Evolutionary conservation across 1,140 invertebrate genomes (phyloP).

Genomic region (Phocides pigmalion): DNA sequence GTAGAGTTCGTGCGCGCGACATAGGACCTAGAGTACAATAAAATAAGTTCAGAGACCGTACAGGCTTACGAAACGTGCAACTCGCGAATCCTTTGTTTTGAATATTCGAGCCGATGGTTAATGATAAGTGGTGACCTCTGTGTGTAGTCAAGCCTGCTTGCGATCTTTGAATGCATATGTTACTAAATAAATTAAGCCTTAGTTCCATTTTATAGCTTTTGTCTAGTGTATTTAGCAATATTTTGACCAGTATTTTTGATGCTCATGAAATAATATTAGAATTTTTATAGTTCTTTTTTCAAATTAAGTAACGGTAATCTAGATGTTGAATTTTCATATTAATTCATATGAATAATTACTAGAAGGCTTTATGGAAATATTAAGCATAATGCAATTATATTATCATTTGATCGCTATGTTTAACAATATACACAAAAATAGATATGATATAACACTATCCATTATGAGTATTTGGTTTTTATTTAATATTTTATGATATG

Average conservation of each 20-base stretch:
- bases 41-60: constrained; percentile 34
- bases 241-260: background rate
- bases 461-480: no score
- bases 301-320: no score
- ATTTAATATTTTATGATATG: no score
- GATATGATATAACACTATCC: no score
- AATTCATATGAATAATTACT: no score
- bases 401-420: no score
- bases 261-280: background rate
- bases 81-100: constrained; percentile 35
- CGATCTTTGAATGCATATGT: constrained; percentile 21
- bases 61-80: constrained; percentile 30
- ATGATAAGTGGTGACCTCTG: constrained; percentile 33
- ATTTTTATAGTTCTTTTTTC: background rate
- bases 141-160: constrained; percentile 19
- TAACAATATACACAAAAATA: no score
- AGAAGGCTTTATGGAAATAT: no score
- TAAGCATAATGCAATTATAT: no score
- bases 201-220: background rate
- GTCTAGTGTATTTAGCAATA: background rate
- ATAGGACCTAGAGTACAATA: constrained; percentile 27
- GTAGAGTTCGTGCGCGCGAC: constrained; percentile 7
- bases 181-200: constrained; percentile 16
- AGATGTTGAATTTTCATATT: no score
- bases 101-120: constrained; percentile 29